These are phyloP conservation scores for Acanthococcus lagerstroemiae DNA, from an alignment of 2,888 invertebrate genomes.

Conservation along the genomic window DNA sequence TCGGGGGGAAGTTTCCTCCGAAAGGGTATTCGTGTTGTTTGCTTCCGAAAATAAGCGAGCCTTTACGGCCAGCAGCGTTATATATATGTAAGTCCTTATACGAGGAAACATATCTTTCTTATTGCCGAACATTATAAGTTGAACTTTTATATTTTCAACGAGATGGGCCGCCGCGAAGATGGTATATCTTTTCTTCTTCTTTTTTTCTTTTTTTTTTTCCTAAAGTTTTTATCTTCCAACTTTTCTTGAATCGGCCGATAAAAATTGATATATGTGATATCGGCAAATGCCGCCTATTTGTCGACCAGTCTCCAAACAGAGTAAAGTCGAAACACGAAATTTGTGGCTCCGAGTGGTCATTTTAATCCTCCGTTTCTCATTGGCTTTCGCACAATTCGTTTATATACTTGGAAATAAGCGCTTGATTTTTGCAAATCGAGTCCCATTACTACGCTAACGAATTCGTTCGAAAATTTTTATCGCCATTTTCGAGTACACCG, in stretches of 20 bases:
- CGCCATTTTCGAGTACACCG: too few relatives aligned
- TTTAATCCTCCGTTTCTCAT: background rate
- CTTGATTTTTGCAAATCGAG: too few relatives aligned
- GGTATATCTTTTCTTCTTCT: background rate
- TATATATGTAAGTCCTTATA: background rate
- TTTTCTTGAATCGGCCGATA: slow-evolving; percentile 20
- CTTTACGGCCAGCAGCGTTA: background rate
- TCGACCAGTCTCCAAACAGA: slow-evolving; percentile 9
- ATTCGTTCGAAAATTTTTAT: too few relatives aligned
- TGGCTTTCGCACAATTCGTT: background rate
- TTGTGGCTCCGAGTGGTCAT: slow-evolving; percentile 27
- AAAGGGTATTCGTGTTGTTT: slow-evolving; percentile 8
- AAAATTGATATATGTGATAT: slow-evolving; percentile 27
- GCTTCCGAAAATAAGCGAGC: slow-evolving; percentile 20
- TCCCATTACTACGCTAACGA: too few relatives aligned
- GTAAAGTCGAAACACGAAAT: slow-evolving; percentile 1
- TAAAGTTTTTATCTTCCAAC: slow-evolving; percentile 21
- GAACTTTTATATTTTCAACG: slow-evolving; percentile 21
- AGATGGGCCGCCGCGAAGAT: slow-evolving; percentile 3
- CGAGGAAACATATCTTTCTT: slow-evolving; percentile 19
- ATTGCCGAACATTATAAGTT: slow-evolving; percentile 21
- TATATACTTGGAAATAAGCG: background rate
- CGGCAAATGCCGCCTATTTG: slow-evolving; percentile 28
- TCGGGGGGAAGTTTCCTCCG: background rate
- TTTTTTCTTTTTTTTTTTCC: background rate